Evolutionary conservation across 2,888 invertebrate species (phyloP).

Genomic region (Chouioia cunea): DNA sequence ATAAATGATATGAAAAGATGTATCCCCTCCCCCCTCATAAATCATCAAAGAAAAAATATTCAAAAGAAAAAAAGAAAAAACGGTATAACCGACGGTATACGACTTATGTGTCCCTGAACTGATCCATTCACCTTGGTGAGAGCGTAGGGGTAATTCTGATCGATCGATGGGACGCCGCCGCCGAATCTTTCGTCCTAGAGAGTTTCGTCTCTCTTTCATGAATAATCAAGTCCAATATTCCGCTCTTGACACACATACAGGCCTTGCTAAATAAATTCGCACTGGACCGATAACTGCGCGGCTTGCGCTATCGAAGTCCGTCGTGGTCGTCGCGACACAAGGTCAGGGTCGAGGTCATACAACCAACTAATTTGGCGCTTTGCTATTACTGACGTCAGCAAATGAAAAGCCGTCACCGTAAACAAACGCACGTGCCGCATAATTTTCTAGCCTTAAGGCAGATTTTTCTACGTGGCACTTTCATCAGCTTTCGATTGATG

Average conservation of each 20-base stretch:
- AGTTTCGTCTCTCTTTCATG: constrained; percentile 10
- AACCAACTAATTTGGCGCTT: not conserved
- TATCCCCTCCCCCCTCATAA: no score
- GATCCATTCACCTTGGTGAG: no score
- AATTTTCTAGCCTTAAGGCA: no score
- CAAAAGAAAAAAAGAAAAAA: no score
- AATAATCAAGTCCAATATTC: constrained; percentile 8
- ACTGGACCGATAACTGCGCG: constrained; percentile 43
- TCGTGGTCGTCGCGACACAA: not conserved
- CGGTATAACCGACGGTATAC: no score
- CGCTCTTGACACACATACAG: constrained; percentile 37
- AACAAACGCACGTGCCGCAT: constrained; percentile 1
- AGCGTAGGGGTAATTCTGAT: no score
- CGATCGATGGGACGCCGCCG: not conserved
- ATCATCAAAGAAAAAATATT: no score
- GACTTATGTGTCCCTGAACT: no score
- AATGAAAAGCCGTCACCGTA: constrained; percentile 13
- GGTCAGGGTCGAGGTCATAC: constrained; percentile 47
- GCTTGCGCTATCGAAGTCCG: not conserved
- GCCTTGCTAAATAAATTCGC: constrained; percentile 42
- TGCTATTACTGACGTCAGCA: constrained; percentile 40
- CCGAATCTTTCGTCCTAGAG: constrained; percentile 5
- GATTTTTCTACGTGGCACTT: no score
- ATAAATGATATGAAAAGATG: no score
- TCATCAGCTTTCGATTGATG: no score